Conservation (phyloP, 2,888 invertebrate species). For the Operophtera brumata region DNA sequence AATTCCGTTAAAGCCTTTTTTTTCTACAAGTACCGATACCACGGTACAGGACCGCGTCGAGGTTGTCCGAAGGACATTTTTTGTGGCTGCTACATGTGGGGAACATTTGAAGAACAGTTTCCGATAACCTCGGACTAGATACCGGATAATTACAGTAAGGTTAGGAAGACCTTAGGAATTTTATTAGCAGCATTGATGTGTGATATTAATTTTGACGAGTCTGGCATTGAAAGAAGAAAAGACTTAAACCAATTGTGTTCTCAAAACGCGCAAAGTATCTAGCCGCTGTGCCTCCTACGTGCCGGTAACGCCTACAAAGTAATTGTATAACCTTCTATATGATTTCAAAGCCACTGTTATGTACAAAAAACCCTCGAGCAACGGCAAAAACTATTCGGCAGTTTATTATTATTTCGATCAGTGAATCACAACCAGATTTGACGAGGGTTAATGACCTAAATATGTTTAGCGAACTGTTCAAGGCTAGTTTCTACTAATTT, state of each 20-base stretch:
- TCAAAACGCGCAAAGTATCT: slow-evolving; percentile 11
- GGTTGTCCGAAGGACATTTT: slow-evolving; percentile 73
- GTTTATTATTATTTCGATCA: slow-evolving; percentile 77
- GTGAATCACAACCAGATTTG: slow-evolving; percentile 80
- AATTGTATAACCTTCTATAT: slow-evolving; percentile 60
- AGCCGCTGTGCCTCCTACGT: slow-evolving; percentile 40
- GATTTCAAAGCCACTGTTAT: slow-evolving; percentile 51
- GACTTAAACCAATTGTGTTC: slow-evolving; percentile 43
- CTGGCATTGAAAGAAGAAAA: slow-evolving; percentile 44
- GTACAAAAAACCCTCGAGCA: slow-evolving; percentile 60
- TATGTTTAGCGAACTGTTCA: slow-evolving; percentile 76
- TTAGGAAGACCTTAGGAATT: background rate
- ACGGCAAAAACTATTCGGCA: slow-evolving; percentile 76
- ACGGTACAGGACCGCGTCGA: slow-evolving; percentile 62
- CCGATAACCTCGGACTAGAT: slow-evolving; percentile 29
- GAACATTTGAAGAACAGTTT: slow-evolving; percentile 39
- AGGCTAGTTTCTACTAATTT: slow-evolving; percentile 71
- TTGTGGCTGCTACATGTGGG: slow-evolving; percentile 57
- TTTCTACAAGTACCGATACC: slow-evolving; percentile 68
- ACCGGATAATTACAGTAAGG: slow-evolving; percentile 10
- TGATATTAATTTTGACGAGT: background rate
- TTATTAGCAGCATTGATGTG: background rate
- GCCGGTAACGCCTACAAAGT: slow-evolving; percentile 52
- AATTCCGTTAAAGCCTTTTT: slow-evolving; percentile 78
- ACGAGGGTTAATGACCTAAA: slow-evolving; percentile 79